Base-by-base conservation (phyloP, 2,797 vertebrate species). In the Onychomys leucogaster region DNA sequence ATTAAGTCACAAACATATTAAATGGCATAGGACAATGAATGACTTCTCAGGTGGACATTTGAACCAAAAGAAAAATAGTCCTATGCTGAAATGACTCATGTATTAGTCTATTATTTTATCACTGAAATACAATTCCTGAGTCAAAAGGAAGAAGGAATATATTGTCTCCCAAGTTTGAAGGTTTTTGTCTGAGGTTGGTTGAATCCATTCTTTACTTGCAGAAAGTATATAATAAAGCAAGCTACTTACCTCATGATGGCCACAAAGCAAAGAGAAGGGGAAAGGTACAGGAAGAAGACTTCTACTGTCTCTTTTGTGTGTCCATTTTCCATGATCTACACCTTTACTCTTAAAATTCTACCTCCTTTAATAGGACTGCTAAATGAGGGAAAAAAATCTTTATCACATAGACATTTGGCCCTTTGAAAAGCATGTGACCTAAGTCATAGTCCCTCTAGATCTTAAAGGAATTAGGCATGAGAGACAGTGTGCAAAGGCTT, bases 41-140 rank as follows among this genome's bases (percentile, higher is more conserved):
- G 89, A 27, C 63, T 95, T 90, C 59, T 0, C 1, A 29, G 5
- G 6, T 77, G 25, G 9, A 27, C 17, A 69, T 61, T 89, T 81
- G 37, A 93, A 78, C 11, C 9, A 88, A 75, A 46, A 82, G 55
- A 75, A 96, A 93, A 95, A 90, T 37, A 14, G 21, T 21, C 23
- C 29, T 49, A 43, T 71, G 16, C 55, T 89, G 32, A 82, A 73
- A 43, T 89, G 34, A 89, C 4, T 12, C 77, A 23, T 77, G 16
- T 69, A 8, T 37, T 67, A 55, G 10, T 14, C 57, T 2, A 46
- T 37, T 43, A 43, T 90, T 65, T 17, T 73, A 52, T 55, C 52
- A 55, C 19, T 90, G 32, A 90, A 46, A 67, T 23, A 77, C 29
- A 69, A 77, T 77, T 77, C 49, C 8, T 32, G 17, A 69, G 12